Evolutionary conservation across 2,888 invertebrate genomes (phyloP).

Genomic region (Nomada ruficornis): DNA sequence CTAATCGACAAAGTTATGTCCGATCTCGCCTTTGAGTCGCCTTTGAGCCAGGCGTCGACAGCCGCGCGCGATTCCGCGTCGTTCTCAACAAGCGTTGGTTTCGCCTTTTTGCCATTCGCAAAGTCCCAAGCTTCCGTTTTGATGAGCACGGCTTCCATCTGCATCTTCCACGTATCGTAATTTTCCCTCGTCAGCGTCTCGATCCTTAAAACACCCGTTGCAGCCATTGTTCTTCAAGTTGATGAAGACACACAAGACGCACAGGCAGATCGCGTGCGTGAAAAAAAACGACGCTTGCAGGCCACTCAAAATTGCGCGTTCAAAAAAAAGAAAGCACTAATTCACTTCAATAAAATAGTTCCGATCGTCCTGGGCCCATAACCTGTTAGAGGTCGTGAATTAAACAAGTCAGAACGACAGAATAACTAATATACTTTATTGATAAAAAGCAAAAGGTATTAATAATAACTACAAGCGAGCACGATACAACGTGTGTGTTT

Average conservation of each 20-base stretch:
- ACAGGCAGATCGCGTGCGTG: too few relatives aligned
- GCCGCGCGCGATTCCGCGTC: not conserved
- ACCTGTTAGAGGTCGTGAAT: not conserved
- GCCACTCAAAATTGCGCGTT: too few relatives aligned
- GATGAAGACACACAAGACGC: too few relatives aligned
- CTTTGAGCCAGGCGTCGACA: not conserved
- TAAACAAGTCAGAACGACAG: too few relatives aligned
- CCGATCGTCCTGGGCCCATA: not conserved
- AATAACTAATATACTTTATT: too few relatives aligned
- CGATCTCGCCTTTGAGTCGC: not conserved
- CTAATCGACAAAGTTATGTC: not conserved
- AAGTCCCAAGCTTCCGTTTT: not conserved
- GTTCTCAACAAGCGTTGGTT: not conserved
- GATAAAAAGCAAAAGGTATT: too few relatives aligned
- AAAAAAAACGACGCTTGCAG: too few relatives aligned
- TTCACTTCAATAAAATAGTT: not conserved
- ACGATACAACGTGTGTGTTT: too few relatives aligned
- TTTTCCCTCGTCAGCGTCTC: not conserved
- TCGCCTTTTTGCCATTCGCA: not conserved
- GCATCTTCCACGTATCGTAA: conserved; percentile 3
- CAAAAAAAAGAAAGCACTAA: not conserved
- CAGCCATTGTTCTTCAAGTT: not conserved
- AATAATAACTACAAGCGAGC: too few relatives aligned
- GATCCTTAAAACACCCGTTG: too few relatives aligned
- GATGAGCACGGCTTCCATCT: not conserved